Evolutionary conservation across 1,140 invertebrate species (phyloP).

Genomic region (Whitmania pigra): DNA sequence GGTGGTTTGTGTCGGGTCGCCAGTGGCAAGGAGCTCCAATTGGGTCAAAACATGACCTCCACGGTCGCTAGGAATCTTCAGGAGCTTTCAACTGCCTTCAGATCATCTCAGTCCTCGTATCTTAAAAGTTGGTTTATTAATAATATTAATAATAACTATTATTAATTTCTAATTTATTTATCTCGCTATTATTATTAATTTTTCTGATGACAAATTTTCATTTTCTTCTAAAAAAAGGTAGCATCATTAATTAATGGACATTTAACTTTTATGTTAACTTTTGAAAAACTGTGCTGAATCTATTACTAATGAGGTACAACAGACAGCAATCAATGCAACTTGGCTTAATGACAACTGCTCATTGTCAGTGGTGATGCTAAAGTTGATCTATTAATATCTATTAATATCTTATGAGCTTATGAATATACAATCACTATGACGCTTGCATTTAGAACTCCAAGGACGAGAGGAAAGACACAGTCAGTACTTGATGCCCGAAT

Average conservation of each 20-base stretch:
- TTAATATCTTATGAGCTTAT: neutral
- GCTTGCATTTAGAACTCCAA: constrained; percentile 53
- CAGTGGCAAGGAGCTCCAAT: constrained; percentile 52
- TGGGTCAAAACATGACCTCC: constrained; percentile 67
- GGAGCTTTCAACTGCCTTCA: constrained; percentile 66
- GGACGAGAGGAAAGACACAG: constrained; percentile 75
- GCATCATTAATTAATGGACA: neutral
- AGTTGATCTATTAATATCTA: too few relatives aligned
- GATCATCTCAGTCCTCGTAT: constrained; percentile 69
- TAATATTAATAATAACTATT: constrained; percentile 18
- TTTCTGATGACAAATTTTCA: neutral
- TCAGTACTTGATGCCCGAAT: constrained; percentile 57
- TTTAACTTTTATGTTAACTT: neutral
- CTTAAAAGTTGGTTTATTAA: constrained; percentile 50
- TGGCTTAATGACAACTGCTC: neutral
- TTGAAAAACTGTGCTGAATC: neutral
- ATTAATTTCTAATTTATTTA: neutral
- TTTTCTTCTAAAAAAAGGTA: neutral
- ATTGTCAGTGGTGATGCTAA: too few relatives aligned
- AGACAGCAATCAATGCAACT: neutral
- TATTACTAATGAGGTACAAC: neutral
- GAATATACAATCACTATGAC: neutral
- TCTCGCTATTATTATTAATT: neutral
- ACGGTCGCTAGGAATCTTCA: constrained; percentile 67
- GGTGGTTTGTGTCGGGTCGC: constrained; percentile 42